Percentiles rank a stretch among this genome's conserved stretches.
These are phyloP conservation scores for Paratrypauchen microcephalus DNA, from an alignment of 2,797 vertebrate species.

Conservation along the genomic window DNA sequence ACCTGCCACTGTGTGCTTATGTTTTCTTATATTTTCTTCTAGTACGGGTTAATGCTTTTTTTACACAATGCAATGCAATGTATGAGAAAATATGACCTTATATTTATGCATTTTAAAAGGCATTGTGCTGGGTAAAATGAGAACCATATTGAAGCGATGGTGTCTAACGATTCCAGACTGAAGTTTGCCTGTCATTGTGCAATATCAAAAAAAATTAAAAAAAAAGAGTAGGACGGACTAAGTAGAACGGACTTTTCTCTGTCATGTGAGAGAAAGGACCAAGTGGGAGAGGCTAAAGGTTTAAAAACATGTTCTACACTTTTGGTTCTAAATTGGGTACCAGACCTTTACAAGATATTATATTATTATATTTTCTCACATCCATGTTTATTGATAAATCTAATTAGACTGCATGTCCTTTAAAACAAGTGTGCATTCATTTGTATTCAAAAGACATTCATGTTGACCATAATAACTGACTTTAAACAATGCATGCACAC, in stretches of 20 bases:
- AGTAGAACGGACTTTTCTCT: no score
- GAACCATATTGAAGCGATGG: background rate
- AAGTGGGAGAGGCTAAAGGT: no score
- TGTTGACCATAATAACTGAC: background rate
- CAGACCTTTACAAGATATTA: background rate
- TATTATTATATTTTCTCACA: background rate
- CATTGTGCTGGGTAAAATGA: background rate
- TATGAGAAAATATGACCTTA: background rate
- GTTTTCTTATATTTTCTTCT: no score
- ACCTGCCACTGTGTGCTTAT: background rate
- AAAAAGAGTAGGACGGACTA: no score
- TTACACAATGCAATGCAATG: background rate
- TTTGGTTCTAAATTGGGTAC: background rate
- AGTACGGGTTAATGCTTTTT: background rate
- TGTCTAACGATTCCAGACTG: no score
- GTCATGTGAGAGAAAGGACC: no score
- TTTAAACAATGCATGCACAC: background rate
- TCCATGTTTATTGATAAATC: background rate
- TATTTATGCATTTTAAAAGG: background rate
- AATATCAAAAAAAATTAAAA: no score
- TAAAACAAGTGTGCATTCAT: background rate
- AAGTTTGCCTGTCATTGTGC: no score
- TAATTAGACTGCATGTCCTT: background rate
- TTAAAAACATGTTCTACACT: background rate
- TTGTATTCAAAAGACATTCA: background rate